Evolutionary conservation across 2,113 vertebrate genomes (phyloP).

Genomic region (Triplophysa dalaica): DNA sequence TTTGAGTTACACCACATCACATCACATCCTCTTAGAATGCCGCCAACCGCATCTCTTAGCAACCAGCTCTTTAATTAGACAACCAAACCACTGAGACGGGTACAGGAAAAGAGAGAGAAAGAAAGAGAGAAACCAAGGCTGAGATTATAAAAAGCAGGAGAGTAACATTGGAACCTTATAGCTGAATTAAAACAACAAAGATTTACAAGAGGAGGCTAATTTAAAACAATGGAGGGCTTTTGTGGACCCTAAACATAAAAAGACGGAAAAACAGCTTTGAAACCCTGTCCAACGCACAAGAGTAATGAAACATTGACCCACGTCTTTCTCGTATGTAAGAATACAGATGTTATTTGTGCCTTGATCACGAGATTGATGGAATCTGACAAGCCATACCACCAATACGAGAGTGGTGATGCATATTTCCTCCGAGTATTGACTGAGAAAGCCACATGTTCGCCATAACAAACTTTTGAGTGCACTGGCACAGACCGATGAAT

Average conservation of each 20-base stretch:
- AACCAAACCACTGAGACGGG: constrained; percentile 55
- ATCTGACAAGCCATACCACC: constrained; percentile 50
- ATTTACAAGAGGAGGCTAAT: no score
- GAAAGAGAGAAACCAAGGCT: background rate
- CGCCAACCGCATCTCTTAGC: constrained; percentile 73
- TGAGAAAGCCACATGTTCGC: constrained; percentile 20
- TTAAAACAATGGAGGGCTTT: background rate
- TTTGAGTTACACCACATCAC: constrained; percentile 64
- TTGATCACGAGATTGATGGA: constrained; percentile 45
- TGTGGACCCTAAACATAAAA: background rate
- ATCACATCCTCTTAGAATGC: constrained; percentile 62
- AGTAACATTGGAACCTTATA: background rate
- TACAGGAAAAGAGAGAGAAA: constrained; percentile 52
- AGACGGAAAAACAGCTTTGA: background rate
- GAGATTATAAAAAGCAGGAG: background rate
- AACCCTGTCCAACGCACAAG: background rate
- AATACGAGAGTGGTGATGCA: constrained; percentile 42
- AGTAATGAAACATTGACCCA: background rate
- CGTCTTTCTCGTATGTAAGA: background rate
- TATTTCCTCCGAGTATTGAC: constrained; percentile 59
- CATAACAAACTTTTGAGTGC: constrained; percentile 34
- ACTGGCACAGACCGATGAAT: constrained; percentile 60
- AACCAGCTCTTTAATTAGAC: constrained; percentile 75
- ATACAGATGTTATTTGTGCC: constrained; percentile 3
- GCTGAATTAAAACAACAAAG: background rate